These are phyloP conservation scores for Nephotettix cincticeps DNA, from an alignment of 1,140 invertebrate genomes.

Conservation along the genomic window DNA sequence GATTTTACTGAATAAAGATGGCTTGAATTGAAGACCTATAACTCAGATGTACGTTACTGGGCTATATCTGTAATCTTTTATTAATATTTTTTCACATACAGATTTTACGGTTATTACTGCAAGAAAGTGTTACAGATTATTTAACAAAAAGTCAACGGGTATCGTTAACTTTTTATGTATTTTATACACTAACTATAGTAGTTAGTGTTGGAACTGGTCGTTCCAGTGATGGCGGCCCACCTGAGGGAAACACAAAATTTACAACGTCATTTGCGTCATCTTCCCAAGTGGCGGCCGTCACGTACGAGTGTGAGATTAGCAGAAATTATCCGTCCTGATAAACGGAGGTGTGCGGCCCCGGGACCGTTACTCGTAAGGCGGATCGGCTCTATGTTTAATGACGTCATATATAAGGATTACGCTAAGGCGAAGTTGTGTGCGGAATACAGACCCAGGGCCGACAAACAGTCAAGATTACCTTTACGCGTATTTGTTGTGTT, in stretches of 20 bases:
- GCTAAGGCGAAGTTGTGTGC: neutral
- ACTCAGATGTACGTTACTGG: no score
- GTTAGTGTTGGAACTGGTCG: no score
- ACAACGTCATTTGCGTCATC: conserved; percentile 6
- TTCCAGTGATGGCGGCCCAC: neutral
- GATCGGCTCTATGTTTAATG: neutral
- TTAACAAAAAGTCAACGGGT: no score
- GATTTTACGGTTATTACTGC: no score
- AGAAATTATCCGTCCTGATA: neutral
- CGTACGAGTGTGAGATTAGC: neutral
- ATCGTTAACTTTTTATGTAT: no score
- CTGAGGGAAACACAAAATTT: neutral
- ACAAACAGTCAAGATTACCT: neutral
- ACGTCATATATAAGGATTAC: conserved; percentile 12
- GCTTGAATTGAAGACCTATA: no score
- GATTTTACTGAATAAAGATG: no score
- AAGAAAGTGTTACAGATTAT: no score
- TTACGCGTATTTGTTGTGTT: conserved; percentile 5
- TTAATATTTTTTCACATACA: no score
- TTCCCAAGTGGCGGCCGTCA: neutral
- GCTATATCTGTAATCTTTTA: no score
- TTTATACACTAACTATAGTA: no score
- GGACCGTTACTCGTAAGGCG: neutral
- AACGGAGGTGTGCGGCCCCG: neutral
- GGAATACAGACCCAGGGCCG: neutral